Evolutionary conservation across 1,140 invertebrate genomes (phyloP).

Genomic region (Procambarus clarkii): DNA sequence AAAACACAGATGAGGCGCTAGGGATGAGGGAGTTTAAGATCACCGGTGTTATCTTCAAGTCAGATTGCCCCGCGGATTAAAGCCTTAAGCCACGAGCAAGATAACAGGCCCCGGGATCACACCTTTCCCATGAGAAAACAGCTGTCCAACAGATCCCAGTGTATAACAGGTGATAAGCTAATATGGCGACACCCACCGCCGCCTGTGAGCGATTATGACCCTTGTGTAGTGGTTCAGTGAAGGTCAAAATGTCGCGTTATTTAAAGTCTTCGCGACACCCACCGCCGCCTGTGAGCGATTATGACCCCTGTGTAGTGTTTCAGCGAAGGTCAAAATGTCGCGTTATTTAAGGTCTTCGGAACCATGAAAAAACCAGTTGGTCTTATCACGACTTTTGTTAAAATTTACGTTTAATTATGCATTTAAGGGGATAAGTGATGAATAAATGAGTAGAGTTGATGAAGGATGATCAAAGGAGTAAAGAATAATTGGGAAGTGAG

Average conservation of each 20-base stretch:
- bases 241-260: not conserved
- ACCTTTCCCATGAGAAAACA: conserved; percentile 43
- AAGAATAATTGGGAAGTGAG: no score
- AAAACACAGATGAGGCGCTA: no score
- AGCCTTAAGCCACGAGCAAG: no score
- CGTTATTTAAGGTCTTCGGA: not conserved
- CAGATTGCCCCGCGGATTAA: no score
- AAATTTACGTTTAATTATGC: not conserved
- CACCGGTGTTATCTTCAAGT: no score
- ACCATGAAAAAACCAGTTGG: not conserved
- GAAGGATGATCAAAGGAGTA: no score
- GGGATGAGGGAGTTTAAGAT: no score
- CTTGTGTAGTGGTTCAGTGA: not conserved
- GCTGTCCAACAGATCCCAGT: conserved; percentile 22
- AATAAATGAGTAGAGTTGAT: no score
- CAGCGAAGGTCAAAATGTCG: not conserved
- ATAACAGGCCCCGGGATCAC: conserved; percentile 1
- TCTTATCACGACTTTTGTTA: not conserved
- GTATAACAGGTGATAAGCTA: conserved; percentile 13
- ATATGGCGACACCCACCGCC: not conserved
- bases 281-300: not conserved
- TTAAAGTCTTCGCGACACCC: not conserved
- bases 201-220: not conserved
- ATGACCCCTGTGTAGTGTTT: not conserved
- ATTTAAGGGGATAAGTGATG: no score